Evolutionary conservation across 2,797 vertebrate species (phyloP).

Genomic region (Glyptemys insculpta): DNA sequence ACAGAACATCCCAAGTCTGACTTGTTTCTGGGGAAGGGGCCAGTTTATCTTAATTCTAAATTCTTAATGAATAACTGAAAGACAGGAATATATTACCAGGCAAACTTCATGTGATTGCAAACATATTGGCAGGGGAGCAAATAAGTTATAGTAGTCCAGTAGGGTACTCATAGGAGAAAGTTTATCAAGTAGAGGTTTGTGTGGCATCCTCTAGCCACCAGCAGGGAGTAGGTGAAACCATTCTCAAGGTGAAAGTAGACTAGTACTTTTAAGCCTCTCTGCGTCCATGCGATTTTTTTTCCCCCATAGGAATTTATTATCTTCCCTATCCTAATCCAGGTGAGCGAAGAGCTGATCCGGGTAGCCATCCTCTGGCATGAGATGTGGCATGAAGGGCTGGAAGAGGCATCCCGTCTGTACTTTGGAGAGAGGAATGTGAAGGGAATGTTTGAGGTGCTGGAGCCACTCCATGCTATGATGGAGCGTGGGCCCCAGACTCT

Average conservation of each 20-base stretch:
- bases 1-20: background rate
- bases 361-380: constrained; percentile 99
- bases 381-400: constrained; percentile 99
- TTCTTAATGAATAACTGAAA: background rate
- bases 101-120: background rate
- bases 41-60: background rate
- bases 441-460: constrained; percentile 98
- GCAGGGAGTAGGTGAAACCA: background rate
- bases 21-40: background rate
- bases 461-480: constrained; percentile 99
- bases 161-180: background rate
- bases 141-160: background rate
- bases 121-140: background rate
- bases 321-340: constrained; percentile 78
- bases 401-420: constrained; percentile 97
- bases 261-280: background rate
- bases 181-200: background rate
- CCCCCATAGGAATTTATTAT: rapidly evolving
- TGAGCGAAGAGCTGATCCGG: constrained; percentile 97
- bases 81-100: background rate
- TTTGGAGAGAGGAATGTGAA: constrained; percentile 98
- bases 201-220: constrained; percentile 46
- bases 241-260: background rate
- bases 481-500: constrained; percentile 97
- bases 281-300: rapidly evolving